phyloP scores from a whole-genome alignment of 1,140 invertebrate species.

The Araneus ventricosus region DNA sequence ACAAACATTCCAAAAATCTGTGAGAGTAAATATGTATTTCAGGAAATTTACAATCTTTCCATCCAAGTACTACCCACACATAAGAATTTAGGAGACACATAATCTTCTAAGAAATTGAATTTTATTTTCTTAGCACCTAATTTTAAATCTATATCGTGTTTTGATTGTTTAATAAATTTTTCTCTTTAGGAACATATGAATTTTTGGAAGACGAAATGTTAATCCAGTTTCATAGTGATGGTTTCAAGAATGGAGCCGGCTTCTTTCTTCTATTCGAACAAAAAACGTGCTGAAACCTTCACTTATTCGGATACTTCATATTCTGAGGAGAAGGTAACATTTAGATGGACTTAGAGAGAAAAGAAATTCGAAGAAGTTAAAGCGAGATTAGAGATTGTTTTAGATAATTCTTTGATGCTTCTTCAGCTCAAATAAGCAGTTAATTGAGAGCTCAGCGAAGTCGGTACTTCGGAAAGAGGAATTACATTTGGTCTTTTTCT shows the following conservation, averaged over 20 bases:
- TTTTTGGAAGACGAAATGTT: slow-evolving; percentile 75
- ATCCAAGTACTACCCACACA: no score
- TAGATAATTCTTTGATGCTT: neutral
- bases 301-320: neutral
- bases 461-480: neutral
- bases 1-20: no score
- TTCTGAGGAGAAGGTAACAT: neutral
- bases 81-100: no score
- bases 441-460: neutral
- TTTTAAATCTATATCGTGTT: neutral
- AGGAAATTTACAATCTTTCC: no score
- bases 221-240: slow-evolving; percentile 76
- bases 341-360: neutral
- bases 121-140: neutral
- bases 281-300: slow-evolving; percentile 69
- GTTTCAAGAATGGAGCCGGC: slow-evolving; percentile 73
- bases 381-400: neutral
- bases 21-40: no score
- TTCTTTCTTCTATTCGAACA: slow-evolving; percentile 76
- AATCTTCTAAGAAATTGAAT: neutral
- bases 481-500: neutral
- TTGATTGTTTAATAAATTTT: neutral
- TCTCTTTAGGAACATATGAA: slow-evolving; percentile 76
- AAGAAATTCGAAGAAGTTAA: neutral
- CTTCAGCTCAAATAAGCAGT: neutral